phyloP scores from a whole-genome alignment of 1,140 invertebrate species.

The Drosophila lini region DNA sequence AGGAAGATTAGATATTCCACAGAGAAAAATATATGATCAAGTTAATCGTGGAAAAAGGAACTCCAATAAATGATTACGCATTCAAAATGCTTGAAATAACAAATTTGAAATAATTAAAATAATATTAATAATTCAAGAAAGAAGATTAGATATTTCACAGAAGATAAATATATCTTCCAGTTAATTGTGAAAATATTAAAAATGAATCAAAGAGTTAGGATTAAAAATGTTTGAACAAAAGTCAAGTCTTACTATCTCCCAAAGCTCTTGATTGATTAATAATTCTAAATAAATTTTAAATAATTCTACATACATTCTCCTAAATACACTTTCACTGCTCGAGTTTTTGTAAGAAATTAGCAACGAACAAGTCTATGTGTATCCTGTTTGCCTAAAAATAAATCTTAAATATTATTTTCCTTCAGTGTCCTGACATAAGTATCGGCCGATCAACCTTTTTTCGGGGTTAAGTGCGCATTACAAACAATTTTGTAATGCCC shows the following conservation, averaged over 20 bases:
- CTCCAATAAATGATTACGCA: not conserved
- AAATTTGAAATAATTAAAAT: not conserved
- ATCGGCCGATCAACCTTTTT: conserved; percentile 30
- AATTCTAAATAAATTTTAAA: too few relatives aligned
- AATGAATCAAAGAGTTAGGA: too few relatives aligned
- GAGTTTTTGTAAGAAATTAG: not conserved
- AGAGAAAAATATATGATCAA: not conserved
- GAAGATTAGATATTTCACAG: too few relatives aligned
- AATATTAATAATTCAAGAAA: too few relatives aligned
- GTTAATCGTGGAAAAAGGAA: not conserved
- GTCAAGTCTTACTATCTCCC: too few relatives aligned
- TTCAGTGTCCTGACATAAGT: not conserved
- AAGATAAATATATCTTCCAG: too few relatives aligned
- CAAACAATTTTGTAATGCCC: conserved; percentile 75
- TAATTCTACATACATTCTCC: too few relatives aligned
- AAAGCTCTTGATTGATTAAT: too few relatives aligned
- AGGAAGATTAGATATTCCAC: conserved; percentile 19
- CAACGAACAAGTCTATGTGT: not conserved
- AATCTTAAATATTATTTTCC: not conserved
- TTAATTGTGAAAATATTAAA: too few relatives aligned
- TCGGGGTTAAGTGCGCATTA: conserved; percentile 77
- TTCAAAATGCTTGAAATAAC: not conserved
- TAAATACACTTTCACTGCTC: not conserved
- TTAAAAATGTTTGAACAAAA: too few relatives aligned
- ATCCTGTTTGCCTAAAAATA: not conserved